Percentiles rank a stretch among this genome's conserved stretches.
Conservation (phyloP, 2,113 vertebrate species). For the Etheostoma cragini region DNA sequence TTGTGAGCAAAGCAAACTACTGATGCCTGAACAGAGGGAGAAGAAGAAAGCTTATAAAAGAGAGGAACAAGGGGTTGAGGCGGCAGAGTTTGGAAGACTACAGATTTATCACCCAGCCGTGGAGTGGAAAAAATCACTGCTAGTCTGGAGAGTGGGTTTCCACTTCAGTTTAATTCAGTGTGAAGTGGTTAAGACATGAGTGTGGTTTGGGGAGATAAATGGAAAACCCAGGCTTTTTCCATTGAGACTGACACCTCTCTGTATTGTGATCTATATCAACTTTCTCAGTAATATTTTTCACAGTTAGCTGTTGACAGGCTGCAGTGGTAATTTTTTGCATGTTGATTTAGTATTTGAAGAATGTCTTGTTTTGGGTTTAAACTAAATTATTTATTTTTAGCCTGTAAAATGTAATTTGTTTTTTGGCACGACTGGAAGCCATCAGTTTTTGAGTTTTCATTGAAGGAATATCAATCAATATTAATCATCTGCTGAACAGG, state of each 20-base stretch:
- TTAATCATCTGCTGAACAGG: not conserved
- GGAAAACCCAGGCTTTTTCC: slow-evolving; percentile 56
- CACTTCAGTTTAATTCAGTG: slow-evolving; percentile 73
- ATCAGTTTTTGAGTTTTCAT: slow-evolving; percentile 7
- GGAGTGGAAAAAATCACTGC: slow-evolving; percentile 67
- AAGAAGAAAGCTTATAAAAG: slow-evolving; percentile 30
- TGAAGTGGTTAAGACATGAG: slow-evolving; percentile 67
- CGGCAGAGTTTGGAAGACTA: slow-evolving; percentile 30
- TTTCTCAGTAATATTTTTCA: slow-evolving; percentile 13
- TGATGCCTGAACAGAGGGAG: slow-evolving; percentile 17
- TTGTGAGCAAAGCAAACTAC: not conserved
- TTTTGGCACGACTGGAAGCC: not conserved
- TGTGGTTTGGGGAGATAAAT: slow-evolving; percentile 59
- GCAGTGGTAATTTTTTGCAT: slow-evolving; percentile 11
- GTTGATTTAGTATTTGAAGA: slow-evolving; percentile 14
- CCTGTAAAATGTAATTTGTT: not conserved
- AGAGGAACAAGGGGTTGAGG: slow-evolving; percentile 24
- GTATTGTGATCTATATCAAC: slow-evolving; percentile 29
- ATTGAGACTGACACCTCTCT: slow-evolving; percentile 44
- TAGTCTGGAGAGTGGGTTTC: slow-evolving; percentile 60
- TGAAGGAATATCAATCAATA: slow-evolving; percentile 24
- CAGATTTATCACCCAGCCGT: slow-evolving; percentile 61
- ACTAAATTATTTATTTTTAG: slow-evolving; percentile 11
- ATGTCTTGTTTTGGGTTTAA: slow-evolving; percentile 18
- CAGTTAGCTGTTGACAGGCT: slow-evolving; percentile 16